A percentile compares a stretch with the other conserved stretches of the same genome.
These are phyloP conservation scores for Ditula angustiorana DNA, from an alignment of 2,888 invertebrate species.

Conservation along the genomic window DNA sequence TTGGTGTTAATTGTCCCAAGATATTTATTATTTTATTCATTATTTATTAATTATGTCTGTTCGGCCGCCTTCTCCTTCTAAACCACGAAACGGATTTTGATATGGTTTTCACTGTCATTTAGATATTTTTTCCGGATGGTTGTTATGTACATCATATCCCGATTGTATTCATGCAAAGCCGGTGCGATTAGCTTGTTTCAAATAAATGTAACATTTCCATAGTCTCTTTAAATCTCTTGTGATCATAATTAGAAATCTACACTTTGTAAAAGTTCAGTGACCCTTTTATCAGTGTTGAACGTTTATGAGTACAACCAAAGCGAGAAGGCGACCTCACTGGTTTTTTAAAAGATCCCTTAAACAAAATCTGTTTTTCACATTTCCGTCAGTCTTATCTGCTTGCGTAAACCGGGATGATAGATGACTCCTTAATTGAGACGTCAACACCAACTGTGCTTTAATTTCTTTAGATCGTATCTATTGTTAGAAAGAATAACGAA, in stretches of 20 bases:
- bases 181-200: too few species aligned
- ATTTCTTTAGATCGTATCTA: slow-evolving; percentile 47
- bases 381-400: slow-evolving; percentile 7
- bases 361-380: slow-evolving; percentile 11
- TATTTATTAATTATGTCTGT: too few species aligned
- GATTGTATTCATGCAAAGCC: too few species aligned
- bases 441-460: slow-evolving; percentile 57
- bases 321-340: neutral
- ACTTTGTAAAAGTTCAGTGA: neutral
- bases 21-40: too few species aligned
- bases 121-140: too few species aligned
- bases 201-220: too few species aligned
- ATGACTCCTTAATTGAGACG: slow-evolving; percentile 57
- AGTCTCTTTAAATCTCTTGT: neutral
- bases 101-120: too few species aligned
- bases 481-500: slow-evolving; percentile 33
- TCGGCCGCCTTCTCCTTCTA: too few species aligned
- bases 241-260: neutral
- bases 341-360: neutral
- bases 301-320: neutral
- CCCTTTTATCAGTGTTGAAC: neutral
- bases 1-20: too few species aligned
- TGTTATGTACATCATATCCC: too few species aligned
- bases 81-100: too few species aligned
- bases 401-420: slow-evolving; percentile 50